Conservation (phyloP, 37 sponge, comb jelly and placozoan genomes). For the Beroe forskalii region DNA sequence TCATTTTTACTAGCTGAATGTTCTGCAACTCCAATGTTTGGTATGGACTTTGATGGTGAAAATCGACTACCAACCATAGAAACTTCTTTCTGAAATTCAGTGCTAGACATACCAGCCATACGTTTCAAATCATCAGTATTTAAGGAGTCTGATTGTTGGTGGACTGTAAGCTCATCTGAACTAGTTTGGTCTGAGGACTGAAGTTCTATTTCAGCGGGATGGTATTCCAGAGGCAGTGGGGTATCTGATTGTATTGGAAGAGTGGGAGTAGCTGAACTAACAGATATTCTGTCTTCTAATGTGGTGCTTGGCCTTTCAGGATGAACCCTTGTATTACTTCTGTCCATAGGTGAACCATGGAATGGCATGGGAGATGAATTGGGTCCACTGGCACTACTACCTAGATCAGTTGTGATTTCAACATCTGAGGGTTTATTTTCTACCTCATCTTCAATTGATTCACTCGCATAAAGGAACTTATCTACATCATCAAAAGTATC, state of each 20-base stretch:
- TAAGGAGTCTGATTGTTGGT: slow-evolving; percentile 34
- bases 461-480: slow-evolving; percentile 40
- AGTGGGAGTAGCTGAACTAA: neutral
- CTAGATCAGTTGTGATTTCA: slow-evolving; percentile 51
- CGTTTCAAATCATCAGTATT: slow-evolving; percentile 33
- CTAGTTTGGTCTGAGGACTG: neutral
- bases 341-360: neutral
- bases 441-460: slow-evolving; percentile 15
- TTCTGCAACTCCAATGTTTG: neutral
- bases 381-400: slow-evolving; percentile 19
- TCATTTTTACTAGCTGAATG: no score
- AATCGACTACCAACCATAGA: neutral
- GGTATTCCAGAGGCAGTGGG: neutral
- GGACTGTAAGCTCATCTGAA: slow-evolving; percentile 50
- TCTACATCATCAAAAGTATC: slow-evolving; percentile 48
- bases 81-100: neutral
- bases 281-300: neutral
- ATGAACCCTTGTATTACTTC: neutral
- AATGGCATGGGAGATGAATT: slow-evolving; percentile 49
- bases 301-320: slow-evolving; percentile 1
- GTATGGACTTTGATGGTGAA: neutral
- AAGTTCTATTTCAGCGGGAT: neutral
- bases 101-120: slow-evolving; percentile 16
- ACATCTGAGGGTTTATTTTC: slow-evolving; percentile 13
- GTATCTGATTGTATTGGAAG: neutral